Percentiles rank a stretch among this genome's conserved stretches.
Evolutionary conservation across 2,888 invertebrate species (phyloP).

Genomic region (Eupithecia centaureata): DNA sequence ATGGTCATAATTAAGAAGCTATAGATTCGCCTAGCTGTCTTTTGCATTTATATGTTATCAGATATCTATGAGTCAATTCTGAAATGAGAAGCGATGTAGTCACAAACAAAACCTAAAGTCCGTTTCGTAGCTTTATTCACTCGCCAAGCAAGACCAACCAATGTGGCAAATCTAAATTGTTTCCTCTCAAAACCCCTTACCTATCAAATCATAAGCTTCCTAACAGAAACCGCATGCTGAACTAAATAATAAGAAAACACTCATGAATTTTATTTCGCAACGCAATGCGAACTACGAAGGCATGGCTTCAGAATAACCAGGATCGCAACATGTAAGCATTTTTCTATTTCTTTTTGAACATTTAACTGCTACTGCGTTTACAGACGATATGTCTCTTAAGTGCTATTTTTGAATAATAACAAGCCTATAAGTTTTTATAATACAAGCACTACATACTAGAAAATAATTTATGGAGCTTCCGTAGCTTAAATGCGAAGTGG

Average conservation of each 20-base stretch:
- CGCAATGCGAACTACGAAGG: constrained; percentile 59
- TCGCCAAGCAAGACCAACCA: not conserved
- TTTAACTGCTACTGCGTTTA: constrained; percentile 46
- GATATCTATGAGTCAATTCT: not conserved
- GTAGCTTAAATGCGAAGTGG: not conserved
- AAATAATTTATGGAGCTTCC: no score
- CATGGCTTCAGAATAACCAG: constrained; percentile 81
- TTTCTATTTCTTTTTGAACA: constrained; percentile 51
- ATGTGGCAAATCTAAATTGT: not conserved
- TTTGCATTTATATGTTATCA: not conserved
- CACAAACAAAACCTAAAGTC: not conserved
- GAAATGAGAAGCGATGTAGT: not conserved
- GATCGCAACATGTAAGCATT: constrained; percentile 72
- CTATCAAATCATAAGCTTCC: constrained; percentile 44
- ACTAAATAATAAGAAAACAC: constrained; percentile 47
- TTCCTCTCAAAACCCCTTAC: not conserved
- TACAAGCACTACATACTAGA: no score
- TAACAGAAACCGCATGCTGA: constrained; percentile 58
- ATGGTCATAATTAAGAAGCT: not conserved
- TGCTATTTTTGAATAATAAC: not conserved
- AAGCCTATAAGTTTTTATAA: no score
- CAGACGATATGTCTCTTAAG: constrained; percentile 45
- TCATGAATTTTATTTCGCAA: constrained; percentile 43
- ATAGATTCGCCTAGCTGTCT: not conserved
- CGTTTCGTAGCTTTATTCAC: not conserved